Evolutionary conservation across 2,888 invertebrate genomes (phyloP).

Genomic region (Zelleria hepariella): DNA sequence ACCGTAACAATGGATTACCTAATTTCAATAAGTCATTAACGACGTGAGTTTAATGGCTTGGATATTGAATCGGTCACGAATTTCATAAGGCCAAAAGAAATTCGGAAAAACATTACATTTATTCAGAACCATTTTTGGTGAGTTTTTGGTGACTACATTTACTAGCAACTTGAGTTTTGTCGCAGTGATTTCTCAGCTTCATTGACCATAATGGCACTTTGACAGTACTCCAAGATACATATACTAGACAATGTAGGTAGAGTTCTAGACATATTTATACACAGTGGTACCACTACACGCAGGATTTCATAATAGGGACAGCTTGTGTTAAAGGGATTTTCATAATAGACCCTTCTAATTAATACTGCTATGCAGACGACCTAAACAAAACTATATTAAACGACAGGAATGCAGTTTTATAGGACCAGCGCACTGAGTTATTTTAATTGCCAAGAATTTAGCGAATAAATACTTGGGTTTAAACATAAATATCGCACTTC

Average conservation of each 20-base stretch:
- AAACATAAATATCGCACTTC: background rate
- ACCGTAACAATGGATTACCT: constrained; percentile 21
- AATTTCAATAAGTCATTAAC: constrained; percentile 30
- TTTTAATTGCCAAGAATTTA: background rate
- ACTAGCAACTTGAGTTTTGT: too few species aligned
- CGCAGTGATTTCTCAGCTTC: too few species aligned
- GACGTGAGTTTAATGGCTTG: constrained; percentile 27
- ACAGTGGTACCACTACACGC: too few species aligned
- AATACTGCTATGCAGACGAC: background rate
- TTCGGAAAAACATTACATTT: too few species aligned
- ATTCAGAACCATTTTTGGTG: too few species aligned
- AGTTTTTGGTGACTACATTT: too few species aligned
- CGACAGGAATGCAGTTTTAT: background rate
- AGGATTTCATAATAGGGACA: too few species aligned
- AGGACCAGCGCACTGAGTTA: background rate
- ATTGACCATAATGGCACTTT: too few species aligned
- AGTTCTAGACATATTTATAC: too few species aligned
- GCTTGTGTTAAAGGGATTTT: background rate
- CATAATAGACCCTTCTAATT: background rate
- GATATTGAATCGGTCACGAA: constrained; percentile 28
- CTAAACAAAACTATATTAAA: background rate
- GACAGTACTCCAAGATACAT: too few species aligned
- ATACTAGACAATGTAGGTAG: too few species aligned
- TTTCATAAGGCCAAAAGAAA: background rate
- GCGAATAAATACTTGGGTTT: background rate